Percentiles rank a stretch among this genome's conserved stretches.
phyloP scores from a whole-genome alignment of 2,113 vertebrate species.

The Malurus elegans region DNA sequence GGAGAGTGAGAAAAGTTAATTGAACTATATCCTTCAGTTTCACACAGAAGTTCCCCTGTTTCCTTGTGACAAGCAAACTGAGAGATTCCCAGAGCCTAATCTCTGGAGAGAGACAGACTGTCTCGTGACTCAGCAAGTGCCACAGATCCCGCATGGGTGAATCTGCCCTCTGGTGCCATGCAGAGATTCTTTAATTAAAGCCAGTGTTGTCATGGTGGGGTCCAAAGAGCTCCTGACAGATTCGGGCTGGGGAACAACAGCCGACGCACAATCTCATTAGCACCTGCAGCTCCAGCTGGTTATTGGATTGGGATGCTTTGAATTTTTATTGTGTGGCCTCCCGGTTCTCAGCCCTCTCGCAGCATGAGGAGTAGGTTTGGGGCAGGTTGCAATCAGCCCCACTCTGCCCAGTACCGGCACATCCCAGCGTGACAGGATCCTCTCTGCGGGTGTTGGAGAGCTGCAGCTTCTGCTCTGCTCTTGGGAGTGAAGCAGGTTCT shows the following conservation, averaged over 20 bases:
- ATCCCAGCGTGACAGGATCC: accelerated
- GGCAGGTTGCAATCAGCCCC: neutral
- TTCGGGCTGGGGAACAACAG: neutral
- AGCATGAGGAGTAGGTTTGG: neutral
- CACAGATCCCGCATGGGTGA: neutral
- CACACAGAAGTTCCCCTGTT: neutral
- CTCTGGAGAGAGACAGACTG: conserved; percentile 34
- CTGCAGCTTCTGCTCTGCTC: neutral
- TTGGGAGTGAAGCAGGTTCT: neutral
- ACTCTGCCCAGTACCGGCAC: accelerated
- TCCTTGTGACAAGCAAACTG: neutral
- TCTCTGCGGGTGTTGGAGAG: neutral
- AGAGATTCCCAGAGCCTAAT: conserved; percentile 28
- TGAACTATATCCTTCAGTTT: neutral
- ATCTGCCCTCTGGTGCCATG: neutral
- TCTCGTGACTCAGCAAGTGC: neutral
- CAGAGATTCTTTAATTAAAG: conserved; percentile 48
- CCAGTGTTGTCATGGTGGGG: conserved; percentile 48
- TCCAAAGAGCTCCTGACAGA: conserved; percentile 28
- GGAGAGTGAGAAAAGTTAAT: conserved; percentile 55
- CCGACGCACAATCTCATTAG: conserved; percentile 23
- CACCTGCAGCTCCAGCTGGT: conserved; percentile 35
- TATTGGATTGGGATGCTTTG: conserved; percentile 31
- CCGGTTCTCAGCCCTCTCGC: neutral
- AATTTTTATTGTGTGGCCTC: neutral